Evolutionary conservation across 2,797 vertebrate species (phyloP).

Genomic region (Galagoides demidoff): DNA sequence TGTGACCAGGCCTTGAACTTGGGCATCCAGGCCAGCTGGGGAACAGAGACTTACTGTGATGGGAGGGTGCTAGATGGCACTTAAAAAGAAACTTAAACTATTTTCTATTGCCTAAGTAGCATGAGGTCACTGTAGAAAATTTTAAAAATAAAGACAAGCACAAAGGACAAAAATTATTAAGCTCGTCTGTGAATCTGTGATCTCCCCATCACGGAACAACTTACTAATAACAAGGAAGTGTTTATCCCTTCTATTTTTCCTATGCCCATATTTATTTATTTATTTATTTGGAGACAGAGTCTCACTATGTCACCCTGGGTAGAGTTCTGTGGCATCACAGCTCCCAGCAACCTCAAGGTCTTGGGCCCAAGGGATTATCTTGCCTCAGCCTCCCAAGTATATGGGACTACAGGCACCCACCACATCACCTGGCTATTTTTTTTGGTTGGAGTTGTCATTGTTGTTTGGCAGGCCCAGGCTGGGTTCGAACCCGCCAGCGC

Average conservation of each 20-base stretch:
- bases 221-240: background rate
- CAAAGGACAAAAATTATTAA: background rate
- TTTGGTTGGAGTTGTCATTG: too few relatives aligned
- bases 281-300: too few relatives aligned
- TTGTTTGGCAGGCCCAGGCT: too few relatives aligned
- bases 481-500: too few relatives aligned
- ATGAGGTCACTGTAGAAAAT: background rate
- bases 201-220: background rate
- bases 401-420: too few relatives aligned
- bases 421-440: too few relatives aligned
- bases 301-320: too few relatives aligned
- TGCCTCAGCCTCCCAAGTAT: too few relatives aligned
- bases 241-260: background rate
- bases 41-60: background rate
- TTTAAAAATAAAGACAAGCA: slow-evolving; percentile 10
- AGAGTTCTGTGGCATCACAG: too few relatives aligned
- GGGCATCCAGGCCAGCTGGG: background rate
- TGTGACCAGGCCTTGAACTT: background rate
- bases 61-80: background rate
- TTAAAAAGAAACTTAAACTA: background rate
- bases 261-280: background rate
- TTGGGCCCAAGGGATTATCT: too few relatives aligned
- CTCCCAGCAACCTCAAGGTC: too few relatives aligned
- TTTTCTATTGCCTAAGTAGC: background rate
- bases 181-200: slow-evolving; percentile 3